Base-by-base conservation (phyloP, 2,888 invertebrate genomes). In the Neoaliturus tenellus region DNA sequence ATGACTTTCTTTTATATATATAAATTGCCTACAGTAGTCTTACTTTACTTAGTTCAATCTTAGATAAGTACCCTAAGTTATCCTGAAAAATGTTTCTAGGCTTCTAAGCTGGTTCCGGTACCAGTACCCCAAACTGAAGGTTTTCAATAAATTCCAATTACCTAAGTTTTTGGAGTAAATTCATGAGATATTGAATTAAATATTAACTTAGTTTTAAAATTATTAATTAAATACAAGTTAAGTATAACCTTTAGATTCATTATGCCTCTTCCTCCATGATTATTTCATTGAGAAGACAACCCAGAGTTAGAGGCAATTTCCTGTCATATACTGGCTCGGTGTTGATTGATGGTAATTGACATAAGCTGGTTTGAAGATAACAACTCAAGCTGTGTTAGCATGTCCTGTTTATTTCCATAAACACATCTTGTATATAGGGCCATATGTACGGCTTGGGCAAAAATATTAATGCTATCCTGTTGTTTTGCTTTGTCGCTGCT, bases 371-470 rank as follows among this genome's bases (percentile, higher is more conserved):
- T 82, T 51, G 48, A 71, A 23, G 82, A 33, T 51, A 82, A 71
- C 8, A 44, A 33, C 25, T 82, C 48, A n/a, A 82, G 71, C 25
- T 82, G 82, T 4, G 33, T 17, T 31, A 82, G 48, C 71, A 82
- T 71, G 10, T 82, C 82, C 71, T 82, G 95, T 87, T 95, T 93
- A 89, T 96, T 96, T 31, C 96, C 96, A 89, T 95, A 95, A 67
- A 97, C 93, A 90, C 96, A 96, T 85, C 95, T 95, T 33, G 95
- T 94, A 23, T 95, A 94, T 41, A 97, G 91, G 0, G 96, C 95
- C 17, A 97, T 95, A 90, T 97, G 97, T 0, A 97, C 92, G 0
- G 96, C 94, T 89, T 98, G 98, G 0, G 96, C 96, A 87, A 96
- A 93, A 88, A 97, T 92, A 89, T 97, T 96, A 85, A 97, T 90